phyloP scores from a whole-genome alignment of 1,140 invertebrate species.

The Rhagoletis pomonella region DNA sequence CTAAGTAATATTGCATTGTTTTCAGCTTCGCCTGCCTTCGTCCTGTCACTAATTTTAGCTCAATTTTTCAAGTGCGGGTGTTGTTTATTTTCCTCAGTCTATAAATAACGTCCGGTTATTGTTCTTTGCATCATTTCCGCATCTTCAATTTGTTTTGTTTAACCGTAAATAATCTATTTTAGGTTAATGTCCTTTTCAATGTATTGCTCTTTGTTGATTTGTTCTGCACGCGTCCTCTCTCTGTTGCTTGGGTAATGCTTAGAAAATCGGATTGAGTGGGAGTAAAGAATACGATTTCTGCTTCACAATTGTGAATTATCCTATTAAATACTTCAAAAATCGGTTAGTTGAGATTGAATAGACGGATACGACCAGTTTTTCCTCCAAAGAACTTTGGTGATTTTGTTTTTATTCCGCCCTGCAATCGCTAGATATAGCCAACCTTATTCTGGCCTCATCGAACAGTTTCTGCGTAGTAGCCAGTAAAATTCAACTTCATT shows the following conservation, averaged over 20 bases:
- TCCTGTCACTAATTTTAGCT: constrained; percentile 26
- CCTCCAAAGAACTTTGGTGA: too few relatives aligned
- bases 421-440: too few relatives aligned
- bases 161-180: constrained; percentile 39
- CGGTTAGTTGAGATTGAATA: too few relatives aligned
- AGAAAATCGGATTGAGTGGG: neutral
- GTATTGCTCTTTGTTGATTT: neutral
- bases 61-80: constrained; percentile 14
- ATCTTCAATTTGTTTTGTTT: neutral
- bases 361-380: too few relatives aligned
- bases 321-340: too few relatives aligned
- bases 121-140: neutral
- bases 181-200: neutral
- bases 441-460: too few relatives aligned
- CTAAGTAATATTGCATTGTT: neutral
- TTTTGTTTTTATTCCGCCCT: too few relatives aligned
- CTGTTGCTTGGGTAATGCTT: neutral
- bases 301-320: neutral
- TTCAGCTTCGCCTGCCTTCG: neutral
- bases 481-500: too few relatives aligned
- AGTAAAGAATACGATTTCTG: neutral
- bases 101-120: neutral
- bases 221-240: neutral
- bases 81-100: neutral
- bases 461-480: too few relatives aligned